Conservation (phyloP, 37 sponge, comb jelly and placozoan species). For the Petrosia ficiformis region DNA sequence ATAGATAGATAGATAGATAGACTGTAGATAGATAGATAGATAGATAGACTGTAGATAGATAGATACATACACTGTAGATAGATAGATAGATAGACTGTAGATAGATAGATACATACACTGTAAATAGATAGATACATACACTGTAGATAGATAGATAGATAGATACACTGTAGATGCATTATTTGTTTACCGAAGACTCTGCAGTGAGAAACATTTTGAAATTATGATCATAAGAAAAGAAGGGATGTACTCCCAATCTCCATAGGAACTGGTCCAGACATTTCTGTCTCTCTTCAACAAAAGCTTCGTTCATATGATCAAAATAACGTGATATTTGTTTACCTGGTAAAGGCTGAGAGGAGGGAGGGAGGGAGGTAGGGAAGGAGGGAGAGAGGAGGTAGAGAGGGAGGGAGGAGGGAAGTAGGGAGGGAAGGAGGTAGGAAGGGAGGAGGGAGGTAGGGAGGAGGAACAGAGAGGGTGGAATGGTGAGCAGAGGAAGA, state of each 20-base stretch:
- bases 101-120: too few species aligned
- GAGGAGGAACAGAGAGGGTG: neutral
- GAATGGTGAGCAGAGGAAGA: neutral
- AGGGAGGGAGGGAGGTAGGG: neutral
- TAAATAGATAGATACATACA: too few species aligned
- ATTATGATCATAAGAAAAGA: conserved; percentile 56
- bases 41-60: too few species aligned
- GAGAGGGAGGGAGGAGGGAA: neutral
- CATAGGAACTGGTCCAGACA: conserved; percentile 74
- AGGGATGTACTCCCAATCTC: conserved; percentile 64
- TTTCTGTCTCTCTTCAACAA: conserved; percentile 65
- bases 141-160: too few species aligned
- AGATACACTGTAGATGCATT: too few species aligned
- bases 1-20: too few species aligned
- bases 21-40: too few species aligned
- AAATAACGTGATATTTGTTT: conserved; percentile 72
- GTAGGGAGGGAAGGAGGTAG: neutral
- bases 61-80: too few species aligned
- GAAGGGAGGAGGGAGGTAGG: neutral
- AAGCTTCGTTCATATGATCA: conserved; percentile 72
- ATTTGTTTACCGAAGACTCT: conserved; percentile 29
- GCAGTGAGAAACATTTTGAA: conserved; percentile 71
- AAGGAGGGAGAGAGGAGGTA: neutral
- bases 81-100: too few species aligned
- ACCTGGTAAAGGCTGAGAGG: conserved; percentile 78